Conservation (phyloP, 2,797 vertebrate genomes). For the Macrochelys suwanniensis region DNA sequence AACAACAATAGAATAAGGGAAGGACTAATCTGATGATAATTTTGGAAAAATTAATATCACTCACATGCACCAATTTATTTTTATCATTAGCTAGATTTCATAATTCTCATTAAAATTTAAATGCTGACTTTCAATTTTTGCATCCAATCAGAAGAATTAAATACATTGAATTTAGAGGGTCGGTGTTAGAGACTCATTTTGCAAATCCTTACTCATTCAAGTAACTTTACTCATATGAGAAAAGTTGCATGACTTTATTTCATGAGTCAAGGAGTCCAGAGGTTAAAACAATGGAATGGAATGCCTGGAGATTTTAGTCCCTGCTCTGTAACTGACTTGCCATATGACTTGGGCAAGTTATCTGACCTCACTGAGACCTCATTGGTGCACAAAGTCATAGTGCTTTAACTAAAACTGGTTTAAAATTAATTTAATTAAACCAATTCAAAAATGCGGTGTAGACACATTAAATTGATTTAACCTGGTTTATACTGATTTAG, state of each 20-base stretch:
- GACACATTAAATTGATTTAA: not conserved
- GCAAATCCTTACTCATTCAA: not conserved
- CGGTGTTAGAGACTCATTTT: accelerated
- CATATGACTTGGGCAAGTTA: not conserved
- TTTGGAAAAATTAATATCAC: not conserved
- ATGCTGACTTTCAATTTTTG: not conserved
- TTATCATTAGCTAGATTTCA: not conserved
- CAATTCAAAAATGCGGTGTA: not conserved
- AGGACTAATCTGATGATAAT: not conserved
- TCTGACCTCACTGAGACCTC: not conserved
- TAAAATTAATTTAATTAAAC: not conserved
- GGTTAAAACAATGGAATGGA: not conserved
- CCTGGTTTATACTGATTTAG: not conserved
- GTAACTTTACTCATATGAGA: not conserved
- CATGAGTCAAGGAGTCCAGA: not conserved
- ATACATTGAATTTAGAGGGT: not conserved
- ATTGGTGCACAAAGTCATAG: not conserved
- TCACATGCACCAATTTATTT: not conserved
- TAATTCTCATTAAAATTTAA: not conserved
- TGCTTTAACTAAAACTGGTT: not conserved
- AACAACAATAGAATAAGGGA: not conserved
- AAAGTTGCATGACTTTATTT: not conserved
- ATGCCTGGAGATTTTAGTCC: not conserved
- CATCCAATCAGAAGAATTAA: not conserved
- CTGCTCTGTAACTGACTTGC: accelerated